Conservation (phyloP, 2,113 vertebrate genomes). For the Dromaius novaehollandiae region DNA sequence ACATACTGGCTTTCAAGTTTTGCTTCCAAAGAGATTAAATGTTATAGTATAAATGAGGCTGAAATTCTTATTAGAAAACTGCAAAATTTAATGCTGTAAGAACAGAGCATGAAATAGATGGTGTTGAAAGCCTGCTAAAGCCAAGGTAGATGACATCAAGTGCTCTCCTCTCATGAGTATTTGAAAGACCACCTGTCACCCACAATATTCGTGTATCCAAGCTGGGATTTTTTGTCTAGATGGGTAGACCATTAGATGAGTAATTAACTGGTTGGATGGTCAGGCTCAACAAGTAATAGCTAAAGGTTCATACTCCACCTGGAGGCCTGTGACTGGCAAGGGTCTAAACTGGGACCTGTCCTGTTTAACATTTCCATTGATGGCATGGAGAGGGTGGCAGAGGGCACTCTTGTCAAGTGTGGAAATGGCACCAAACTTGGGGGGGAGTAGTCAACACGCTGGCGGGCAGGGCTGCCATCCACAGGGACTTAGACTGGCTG, state of each 20-base stretch:
- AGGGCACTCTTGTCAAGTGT: neutral
- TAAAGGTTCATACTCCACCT: neutral
- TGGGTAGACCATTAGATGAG: neutral
- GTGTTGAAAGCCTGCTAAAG: neutral
- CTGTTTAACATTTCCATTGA: neutral
- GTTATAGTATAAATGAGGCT: neutral
- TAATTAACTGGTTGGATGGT: neutral
- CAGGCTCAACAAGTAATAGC: neutral
- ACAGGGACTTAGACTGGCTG: neutral
- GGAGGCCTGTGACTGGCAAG: neutral
- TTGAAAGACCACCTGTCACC: neutral
- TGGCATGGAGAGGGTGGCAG: neutral
- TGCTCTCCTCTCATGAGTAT: neutral
- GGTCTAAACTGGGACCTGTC: neutral
- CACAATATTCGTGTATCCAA: neutral
- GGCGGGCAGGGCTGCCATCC: neutral
- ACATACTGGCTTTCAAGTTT: neutral
- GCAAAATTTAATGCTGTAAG: neutral
- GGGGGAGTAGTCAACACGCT: accelerated
- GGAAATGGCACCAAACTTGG: neutral
- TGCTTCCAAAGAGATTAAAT: neutral
- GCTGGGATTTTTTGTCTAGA: neutral
- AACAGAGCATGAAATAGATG: neutral
- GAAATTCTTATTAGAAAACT: neutral
- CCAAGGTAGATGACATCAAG: neutral